Evolutionary conservation across 2,888 invertebrate genomes (phyloP), one percentile per base, ranked within the genome.

Genomic region (Leucania comma): DNA sequence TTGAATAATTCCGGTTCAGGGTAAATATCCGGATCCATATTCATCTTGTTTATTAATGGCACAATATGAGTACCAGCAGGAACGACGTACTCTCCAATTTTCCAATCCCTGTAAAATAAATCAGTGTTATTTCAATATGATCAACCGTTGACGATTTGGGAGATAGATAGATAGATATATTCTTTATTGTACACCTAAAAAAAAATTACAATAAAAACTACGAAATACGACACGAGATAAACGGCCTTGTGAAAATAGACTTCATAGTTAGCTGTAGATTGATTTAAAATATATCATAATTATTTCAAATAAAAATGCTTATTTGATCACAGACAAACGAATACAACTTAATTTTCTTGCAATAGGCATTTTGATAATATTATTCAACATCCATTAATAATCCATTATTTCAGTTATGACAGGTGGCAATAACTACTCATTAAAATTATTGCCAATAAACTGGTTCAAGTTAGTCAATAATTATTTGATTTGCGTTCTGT

Each of bases 11-110:
- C 97, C 0, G 98, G 98, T 69, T 98, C 97, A 26, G 97, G 97
- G 97, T 98, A 98, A 1, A 98, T 93, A 58, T 96, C 96, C 3
- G 98, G 97, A 87, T 98, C 97, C 97, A 98, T 98, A 92, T 98
- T 98, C 35, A 98, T 97, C 65, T 98, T 97, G 92, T 98, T 98
- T 64, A 98, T 96, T 48, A 98, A 94, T 0, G 98, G 98, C 10
- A 98, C 97, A 4, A 98, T 97, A 88, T 98, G 98, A 0, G 97
- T 96, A 78, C 98, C 97, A 72, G 97, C 97, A 24, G 98, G 98
- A 76, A 98, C 97, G 81, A 93, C 96, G 92, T 97, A 98, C 17
- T 98, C 97, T 86, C 97, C 97, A 61, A 98, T 90, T 81, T 96
- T 94, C 78, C 98, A 97, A 87, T 97, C 97, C 89, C 98, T 98